Base-by-base conservation (phyloP, 2,797 vertebrate species). In the Hydrolagus colliei region DNA sequence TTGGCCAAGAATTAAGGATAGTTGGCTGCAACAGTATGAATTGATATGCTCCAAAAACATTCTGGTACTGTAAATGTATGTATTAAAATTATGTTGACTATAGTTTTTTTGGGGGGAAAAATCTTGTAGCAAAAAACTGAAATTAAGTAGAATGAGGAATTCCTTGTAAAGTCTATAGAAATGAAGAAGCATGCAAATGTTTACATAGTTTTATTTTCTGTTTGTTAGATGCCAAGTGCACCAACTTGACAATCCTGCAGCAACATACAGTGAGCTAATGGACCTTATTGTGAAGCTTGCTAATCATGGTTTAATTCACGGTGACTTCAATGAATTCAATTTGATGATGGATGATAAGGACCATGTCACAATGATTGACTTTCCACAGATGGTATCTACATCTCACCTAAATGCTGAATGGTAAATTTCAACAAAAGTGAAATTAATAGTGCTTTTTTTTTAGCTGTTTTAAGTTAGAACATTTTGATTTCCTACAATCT, bases 291-390 rank as follows among this genome's bases (percentile, higher is more conserved):
- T 98, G 86, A 99, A 95, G 91, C 94, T 99, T 89, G 98, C 94
- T 86, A 98, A 94, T 92, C 94, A 98, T 9, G 97, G 98, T 35
- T 92, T 99, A 88, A 99, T 99, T 91, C 98, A 99, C 32, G 97
- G 97, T 86, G 98, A 99, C 91, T 99, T 99, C 89, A 99, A 98
- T 84, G 98, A 99, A 91, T 99, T 98, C 89, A 99, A 99, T 92
- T 93, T 99, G 9, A 96, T 99, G 93, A 82, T 99, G 87, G 96
- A 98, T 87, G 93, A 95, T 89, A 92, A 96, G 12, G 97, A 99
- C 88, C 95, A 91, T 86, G 93, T 96, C 87, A 99, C 96, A 72
- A 95, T 99, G 96, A 99, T 99, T 68, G 98, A 99, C 92, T 99
- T 99, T 87, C 98, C 98, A 86, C 97, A 99, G 85, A 99, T 99